These are phyloP conservation scores for Drosophila arawakana DNA, from an alignment of 1,140 invertebrate genomes.

Conservation along the genomic window DNA sequence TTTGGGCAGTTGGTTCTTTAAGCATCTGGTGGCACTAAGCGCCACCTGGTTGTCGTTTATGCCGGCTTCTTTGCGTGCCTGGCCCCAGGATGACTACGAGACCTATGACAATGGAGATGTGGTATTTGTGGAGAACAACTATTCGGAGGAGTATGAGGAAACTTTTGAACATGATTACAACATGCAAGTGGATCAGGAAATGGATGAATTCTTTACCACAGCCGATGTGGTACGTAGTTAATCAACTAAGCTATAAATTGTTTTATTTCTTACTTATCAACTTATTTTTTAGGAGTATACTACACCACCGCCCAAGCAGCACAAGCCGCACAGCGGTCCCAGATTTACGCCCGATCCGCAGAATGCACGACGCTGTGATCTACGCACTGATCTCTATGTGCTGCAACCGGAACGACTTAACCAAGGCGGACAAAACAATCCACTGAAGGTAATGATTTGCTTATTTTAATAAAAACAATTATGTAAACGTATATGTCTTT, in stretches of 20 bases:
- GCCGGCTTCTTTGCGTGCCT: slow-evolving; percentile 68
- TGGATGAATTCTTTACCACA: slow-evolving; percentile 81
- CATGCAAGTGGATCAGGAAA: slow-evolving; percentile 74
- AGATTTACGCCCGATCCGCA: slow-evolving; percentile 85
- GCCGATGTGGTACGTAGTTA: slow-evolving; percentile 63
- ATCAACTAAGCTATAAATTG: background rate
- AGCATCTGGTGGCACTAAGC: slow-evolving; percentile 72
- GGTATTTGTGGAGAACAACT: slow-evolving; percentile 75
- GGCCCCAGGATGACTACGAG: slow-evolving; percentile 81
- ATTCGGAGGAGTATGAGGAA: slow-evolving; percentile 81
- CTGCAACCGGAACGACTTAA: slow-evolving; percentile 92
- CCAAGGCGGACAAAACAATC: slow-evolving; percentile 90
- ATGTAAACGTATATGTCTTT: background rate
- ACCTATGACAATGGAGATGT: slow-evolving; percentile 80
- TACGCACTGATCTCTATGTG: slow-evolving; percentile 94
- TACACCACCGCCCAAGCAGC: slow-evolving; percentile 77
- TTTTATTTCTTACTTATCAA: too few relatives aligned
- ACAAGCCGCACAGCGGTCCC: slow-evolving; percentile 84
- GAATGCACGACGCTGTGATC: slow-evolving; percentile 91
- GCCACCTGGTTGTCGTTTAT: slow-evolving; percentile 75
- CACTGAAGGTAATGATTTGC: slow-evolving; percentile 85
- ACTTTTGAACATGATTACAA: slow-evolving; percentile 71
- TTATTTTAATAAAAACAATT: too few relatives aligned
- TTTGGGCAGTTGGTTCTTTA: slow-evolving; percentile 70
- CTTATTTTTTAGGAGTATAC: slow-evolving; percentile 64